Evolutionary conservation across 2,888 invertebrate genomes (phyloP), one percentile per base, ranked within the genome.

Genomic region (Andrena dorsata): DNA sequence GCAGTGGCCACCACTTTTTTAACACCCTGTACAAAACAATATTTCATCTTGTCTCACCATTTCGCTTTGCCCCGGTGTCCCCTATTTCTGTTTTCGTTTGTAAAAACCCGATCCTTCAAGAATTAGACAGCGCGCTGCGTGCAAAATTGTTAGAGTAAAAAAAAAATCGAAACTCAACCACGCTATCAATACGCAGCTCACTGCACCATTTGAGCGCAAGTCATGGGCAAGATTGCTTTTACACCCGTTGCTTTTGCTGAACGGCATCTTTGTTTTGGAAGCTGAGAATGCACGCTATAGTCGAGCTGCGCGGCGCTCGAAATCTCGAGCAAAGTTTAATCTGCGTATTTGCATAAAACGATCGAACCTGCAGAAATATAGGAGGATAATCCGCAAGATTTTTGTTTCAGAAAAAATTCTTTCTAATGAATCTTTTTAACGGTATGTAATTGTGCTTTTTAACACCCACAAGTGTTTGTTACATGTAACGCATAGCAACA

Each of bases 171-270:
- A 53, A 7, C 41, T 41, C 13, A 10, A 8, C 10, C 53, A 7
- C 26, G 53, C 3, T 56, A 56, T 56, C 53, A 10, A 26, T 56
- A 56, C 26, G 53, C 26, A 56, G 23, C 10, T 56, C 23, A 23
- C 26, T 56, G 53, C n/a, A 4, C 26, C 53, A 56, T 56, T 41
- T 56, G 26, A 56, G 23, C 23, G 53, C 53, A 56, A 56, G 53
- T 56, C 53, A 56, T 56, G 53, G 53, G 4, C 53, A 56, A 56
- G 53, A 56, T 56, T 56, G 53, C 23, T 56, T 56, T 56, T 56
- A 8, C 20, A 23, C 26, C 23, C 10, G 26, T 8, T 56, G 53
- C 53, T 56, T 10, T 26, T 3, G 10, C 20, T 26, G 0, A 23
- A 10, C 23, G 10, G 20, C 26, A 10, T 56, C 26, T 8, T 56